These are phyloP conservation scores for Cepaea hortensis DNA, from an alignment of 2,888 invertebrate genomes.

Conservation along the genomic window DNA sequence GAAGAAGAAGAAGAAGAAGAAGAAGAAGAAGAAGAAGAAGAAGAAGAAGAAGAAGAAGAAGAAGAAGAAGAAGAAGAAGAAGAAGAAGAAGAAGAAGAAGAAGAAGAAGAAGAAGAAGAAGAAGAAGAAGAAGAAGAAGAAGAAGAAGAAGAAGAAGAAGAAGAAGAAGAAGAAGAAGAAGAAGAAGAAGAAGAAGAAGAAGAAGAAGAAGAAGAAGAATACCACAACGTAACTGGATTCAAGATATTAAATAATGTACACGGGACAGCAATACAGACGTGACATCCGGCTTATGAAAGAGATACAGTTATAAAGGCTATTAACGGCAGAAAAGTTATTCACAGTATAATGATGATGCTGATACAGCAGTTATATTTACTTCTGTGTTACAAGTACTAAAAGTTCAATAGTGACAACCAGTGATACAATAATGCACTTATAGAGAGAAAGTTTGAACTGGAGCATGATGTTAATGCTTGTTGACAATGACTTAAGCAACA, in stretches of 20 bases:
- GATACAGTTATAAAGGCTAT: no score
- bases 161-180: not conserved
- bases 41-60: not conserved
- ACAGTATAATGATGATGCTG: no score
- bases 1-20: not conserved
- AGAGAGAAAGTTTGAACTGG: no score
- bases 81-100: not conserved
- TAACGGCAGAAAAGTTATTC: no score
- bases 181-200: not conserved
- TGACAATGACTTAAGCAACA: no score
- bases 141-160: not conserved
- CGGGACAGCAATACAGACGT: not conserved
- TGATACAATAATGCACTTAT: no score
- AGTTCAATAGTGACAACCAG: no score
- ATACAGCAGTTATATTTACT: no score
- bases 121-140: constrained; percentile 19
- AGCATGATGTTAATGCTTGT: no score
- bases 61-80: not conserved
- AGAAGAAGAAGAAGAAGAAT: not conserved
- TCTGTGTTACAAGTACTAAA: no score
- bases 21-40: not conserved
- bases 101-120: not conserved
- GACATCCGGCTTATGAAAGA: not conserved
- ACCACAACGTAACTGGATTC: no score
- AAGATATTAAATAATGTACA: no score